A percentile compares a stretch with the other conserved stretches of the same genome.
Evolutionary conservation across 2,888 invertebrate genomes (phyloP).

Genomic region (Mylabris sibirica): DNA sequence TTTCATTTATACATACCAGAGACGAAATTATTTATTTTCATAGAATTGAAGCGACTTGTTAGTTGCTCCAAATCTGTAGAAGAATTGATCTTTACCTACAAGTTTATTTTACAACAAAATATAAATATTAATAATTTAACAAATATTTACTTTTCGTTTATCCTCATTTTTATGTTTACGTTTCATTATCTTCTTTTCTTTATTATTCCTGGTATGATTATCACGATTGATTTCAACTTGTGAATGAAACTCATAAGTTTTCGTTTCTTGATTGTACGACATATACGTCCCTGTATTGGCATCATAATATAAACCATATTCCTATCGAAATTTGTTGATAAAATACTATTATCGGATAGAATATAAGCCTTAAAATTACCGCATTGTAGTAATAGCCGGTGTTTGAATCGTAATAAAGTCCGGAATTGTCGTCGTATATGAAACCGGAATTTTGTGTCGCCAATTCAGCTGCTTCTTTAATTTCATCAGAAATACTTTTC

Average conservation of each 20-base stretch:
- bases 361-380: constrained; percentile 62
- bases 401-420: constrained; percentile 87
- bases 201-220: constrained; percentile 21
- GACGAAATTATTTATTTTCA: constrained; percentile 64
- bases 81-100: constrained; percentile 58
- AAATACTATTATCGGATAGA: background rate
- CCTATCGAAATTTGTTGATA: constrained; percentile 64
- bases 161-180: constrained; percentile 45
- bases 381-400: constrained; percentile 92
- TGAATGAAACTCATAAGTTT: constrained; percentile 82
- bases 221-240: constrained; percentile 66
- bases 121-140: background rate
- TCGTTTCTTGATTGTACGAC: constrained; percentile 77
- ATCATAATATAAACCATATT: constrained; percentile 88
- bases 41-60: constrained; percentile 56
- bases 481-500: constrained; percentile 74
- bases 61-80: constrained; percentile 58
- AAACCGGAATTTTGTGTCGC: constrained; percentile 79
- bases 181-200: constrained; percentile 35
- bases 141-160: constrained; percentile 36
- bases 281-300: constrained; percentile 85
- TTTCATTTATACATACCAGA: constrained; percentile 64
- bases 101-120: background rate
- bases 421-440: constrained; percentile 86
- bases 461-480: constrained; percentile 78